phyloP scores from a whole-genome alignment of 2,888 invertebrate species.

The Hyposoter didymator region DNA sequence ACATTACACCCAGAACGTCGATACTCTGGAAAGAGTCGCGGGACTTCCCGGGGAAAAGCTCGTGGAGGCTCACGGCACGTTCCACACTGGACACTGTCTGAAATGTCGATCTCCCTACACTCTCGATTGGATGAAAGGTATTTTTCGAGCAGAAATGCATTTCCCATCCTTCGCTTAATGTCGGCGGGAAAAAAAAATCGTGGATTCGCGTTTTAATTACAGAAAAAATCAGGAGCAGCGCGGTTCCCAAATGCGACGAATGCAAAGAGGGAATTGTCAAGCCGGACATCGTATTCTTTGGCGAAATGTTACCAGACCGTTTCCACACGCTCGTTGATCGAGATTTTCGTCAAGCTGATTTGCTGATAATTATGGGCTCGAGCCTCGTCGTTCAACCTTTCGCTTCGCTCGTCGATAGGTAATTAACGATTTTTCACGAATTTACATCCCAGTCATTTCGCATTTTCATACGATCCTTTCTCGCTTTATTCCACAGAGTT shows the following conservation, averaged over 20 bases:
- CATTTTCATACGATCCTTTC: neutral
- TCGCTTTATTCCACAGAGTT: constrained; percentile 84
- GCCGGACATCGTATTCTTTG: constrained; percentile 98
- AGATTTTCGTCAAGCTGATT: constrained; percentile 94
- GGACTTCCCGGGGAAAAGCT: constrained; percentile 93
- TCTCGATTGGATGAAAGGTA: constrained; percentile 95
- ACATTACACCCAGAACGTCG: constrained; percentile 96
- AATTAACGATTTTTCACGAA: constrained; percentile 74
- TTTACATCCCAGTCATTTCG: constrained; percentile 7
- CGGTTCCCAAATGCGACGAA: constrained; percentile 91
- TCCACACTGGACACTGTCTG: constrained; percentile 94
- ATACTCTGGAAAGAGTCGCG: constrained; percentile 95
- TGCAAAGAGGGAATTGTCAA: constrained; percentile 93
- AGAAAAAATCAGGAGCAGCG: constrained; percentile 90
- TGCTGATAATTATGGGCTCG: constrained; percentile 97
- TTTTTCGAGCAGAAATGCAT: constrained; percentile 14
- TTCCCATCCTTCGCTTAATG: neutral
- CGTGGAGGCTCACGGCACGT: constrained; percentile 98
- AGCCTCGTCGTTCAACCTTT: constrained; percentile 98
- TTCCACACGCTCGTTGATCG: constrained; percentile 89
- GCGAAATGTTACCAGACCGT: constrained; percentile 93
- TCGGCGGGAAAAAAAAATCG: neutral
- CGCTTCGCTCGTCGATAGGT: constrained; percentile 94
- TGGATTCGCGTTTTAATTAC: constrained; percentile 74
- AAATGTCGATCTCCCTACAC: constrained; percentile 90